Percentiles rank a stretch among this genome's conserved stretches.
These are phyloP conservation scores for Cynopterus sphinx DNA, from an alignment of 2,797 vertebrate genomes.

Conservation along the genomic window DNA sequence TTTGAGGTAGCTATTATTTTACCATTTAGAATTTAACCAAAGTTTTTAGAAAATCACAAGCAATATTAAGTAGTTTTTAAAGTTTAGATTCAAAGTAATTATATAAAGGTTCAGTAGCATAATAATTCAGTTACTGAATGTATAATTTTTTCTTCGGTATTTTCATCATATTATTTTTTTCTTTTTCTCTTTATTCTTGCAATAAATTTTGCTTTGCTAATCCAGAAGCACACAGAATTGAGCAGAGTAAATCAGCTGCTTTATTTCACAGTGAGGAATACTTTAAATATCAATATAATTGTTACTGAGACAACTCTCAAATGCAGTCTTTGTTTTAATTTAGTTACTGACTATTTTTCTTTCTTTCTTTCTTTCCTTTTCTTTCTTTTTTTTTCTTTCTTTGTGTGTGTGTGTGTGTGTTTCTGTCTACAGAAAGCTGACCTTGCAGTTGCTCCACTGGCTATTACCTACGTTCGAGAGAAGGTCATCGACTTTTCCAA, in stretches of 20 bases:
- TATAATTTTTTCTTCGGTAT: neutral
- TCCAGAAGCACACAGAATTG: conserved; percentile 58
- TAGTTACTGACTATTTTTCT: conserved; percentile 85
- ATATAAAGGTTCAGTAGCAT: neutral
- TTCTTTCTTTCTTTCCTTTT: conserved; percentile 75
- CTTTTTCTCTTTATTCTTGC: neutral
- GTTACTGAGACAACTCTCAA: conserved; percentile 79
- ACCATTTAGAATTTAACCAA: neutral
- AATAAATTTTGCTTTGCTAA: neutral
- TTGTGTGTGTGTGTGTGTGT: conserved; percentile 78
- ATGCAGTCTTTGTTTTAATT: conserved; percentile 87
- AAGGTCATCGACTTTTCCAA: conserved; percentile 99
- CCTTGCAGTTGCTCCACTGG: conserved; percentile 97
- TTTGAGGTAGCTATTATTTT: neutral
- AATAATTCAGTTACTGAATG: neutral
- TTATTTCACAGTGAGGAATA: neutral
- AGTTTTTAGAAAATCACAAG: neutral
- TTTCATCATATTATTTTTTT: neutral
- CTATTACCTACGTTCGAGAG: conserved; percentile 98
- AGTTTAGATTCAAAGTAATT: neutral
- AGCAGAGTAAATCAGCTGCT: conserved; percentile 64
- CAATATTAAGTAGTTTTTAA: neutral
- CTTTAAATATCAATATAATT: conserved; percentile 85
- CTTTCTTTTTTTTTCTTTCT: conserved; percentile 66
- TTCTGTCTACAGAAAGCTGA: conserved; percentile 98